A percentile compares a stretch with the other conserved stretches of the same genome.
Evolutionary conservation across 2,797 vertebrate species (phyloP).

Genomic region (Spinibarbus caldwelli): DNA sequence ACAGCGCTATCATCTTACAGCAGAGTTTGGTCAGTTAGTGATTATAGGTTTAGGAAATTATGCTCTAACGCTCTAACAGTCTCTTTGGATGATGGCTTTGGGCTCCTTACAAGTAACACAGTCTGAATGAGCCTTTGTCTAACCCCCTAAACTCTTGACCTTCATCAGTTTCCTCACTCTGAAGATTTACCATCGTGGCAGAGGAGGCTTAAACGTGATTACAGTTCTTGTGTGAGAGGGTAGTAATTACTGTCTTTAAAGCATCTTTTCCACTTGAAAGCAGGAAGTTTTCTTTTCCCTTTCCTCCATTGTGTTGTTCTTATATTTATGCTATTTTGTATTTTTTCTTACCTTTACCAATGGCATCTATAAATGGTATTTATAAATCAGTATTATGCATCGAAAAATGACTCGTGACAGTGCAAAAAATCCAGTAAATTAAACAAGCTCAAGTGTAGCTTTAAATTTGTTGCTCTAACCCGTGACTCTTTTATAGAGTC

Average conservation of each 20-base stretch:
- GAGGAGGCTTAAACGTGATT: conserved; percentile 35
- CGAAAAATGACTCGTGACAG: neutral
- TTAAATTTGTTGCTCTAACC: neutral
- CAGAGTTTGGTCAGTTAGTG: neutral
- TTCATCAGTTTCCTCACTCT: conserved; percentile 2
- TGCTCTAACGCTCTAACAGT: neutral
- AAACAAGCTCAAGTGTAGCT: neutral
- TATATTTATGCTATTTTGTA: neutral
- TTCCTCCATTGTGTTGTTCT: neutral
- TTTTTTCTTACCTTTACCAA: neutral
- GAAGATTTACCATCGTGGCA: neutral
- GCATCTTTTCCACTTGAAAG: conserved; percentile 4
- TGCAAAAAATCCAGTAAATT: neutral
- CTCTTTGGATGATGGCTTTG: neutral
- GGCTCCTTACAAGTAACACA: neutral
- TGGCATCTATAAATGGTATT: neutral
- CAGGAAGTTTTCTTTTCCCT: neutral
- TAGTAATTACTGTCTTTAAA: conserved; percentile 50
- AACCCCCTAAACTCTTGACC: conserved; percentile 26
- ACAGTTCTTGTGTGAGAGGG: conserved; percentile 31
- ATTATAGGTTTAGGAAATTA: neutral
- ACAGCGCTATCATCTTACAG: neutral
- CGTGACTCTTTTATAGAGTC: neutral
- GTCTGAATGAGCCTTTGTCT: neutral
- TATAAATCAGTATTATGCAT: neutral